A percentile compares a stretch with the other conserved stretches of the same genome.
Evolutionary conservation across 2,888 invertebrate species (phyloP).

Genomic region (Xanthia icteritia): DNA sequence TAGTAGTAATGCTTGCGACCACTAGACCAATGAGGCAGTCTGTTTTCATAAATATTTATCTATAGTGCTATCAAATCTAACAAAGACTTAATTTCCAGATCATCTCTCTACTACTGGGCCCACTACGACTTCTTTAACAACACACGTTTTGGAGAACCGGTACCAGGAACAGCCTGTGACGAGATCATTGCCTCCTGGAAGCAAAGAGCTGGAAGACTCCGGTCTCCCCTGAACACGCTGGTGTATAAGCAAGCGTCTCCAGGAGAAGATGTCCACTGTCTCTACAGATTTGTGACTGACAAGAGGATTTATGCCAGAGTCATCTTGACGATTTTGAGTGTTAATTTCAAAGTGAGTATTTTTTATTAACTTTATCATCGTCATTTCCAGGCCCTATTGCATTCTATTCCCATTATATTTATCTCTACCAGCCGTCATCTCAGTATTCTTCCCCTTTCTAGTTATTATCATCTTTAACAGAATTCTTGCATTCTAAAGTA

Average conservation of each 20-base stretch:
- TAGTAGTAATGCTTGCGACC: no score
- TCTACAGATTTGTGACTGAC: constrained; percentile 96
- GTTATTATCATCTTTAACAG: neutral
- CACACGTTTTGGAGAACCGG: constrained; percentile 95
- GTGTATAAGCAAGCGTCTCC: constrained; percentile 95
- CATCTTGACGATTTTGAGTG: constrained; percentile 93
- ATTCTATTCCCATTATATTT: neutral
- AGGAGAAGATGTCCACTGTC: constrained; percentile 94
- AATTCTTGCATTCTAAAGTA: neutral
- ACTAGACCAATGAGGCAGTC: no score
- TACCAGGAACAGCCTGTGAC: constrained; percentile 95
- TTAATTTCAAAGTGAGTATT: constrained; percentile 93
- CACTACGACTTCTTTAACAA: constrained; percentile 98
- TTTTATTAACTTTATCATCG: neutral
- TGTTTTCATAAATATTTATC: no score
- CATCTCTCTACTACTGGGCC: constrained; percentile 98
- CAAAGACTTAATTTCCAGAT: constrained; percentile 82
- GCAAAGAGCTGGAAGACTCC: constrained; percentile 93
- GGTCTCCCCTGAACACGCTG: constrained; percentile 96
- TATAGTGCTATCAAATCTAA: constrained; percentile 14
- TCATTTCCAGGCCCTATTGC: neutral
- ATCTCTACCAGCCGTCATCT: fast-evolving
- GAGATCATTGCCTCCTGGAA: constrained; percentile 97
- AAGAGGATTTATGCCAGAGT: constrained; percentile 95
- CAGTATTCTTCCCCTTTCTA: no score